Percentiles rank a stretch among this genome's conserved stretches.
These are phyloP conservation scores for Acromyrmex echinatior DNA, from an alignment of 1,140 invertebrate genomes.

Conservation along the genomic window DNA sequence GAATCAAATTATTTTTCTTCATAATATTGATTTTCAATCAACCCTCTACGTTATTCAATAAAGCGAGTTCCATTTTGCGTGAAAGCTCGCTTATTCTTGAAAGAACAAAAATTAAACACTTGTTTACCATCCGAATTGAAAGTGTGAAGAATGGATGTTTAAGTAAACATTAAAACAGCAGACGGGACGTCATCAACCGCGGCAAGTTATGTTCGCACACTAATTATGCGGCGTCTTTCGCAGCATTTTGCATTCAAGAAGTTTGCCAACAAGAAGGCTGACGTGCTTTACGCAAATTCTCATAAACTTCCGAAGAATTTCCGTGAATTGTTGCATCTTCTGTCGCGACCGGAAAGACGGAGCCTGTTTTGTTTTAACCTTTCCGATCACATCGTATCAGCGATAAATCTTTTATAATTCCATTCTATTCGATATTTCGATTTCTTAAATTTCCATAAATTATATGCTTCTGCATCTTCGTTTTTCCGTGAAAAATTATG, in stretches of 20 bases:
- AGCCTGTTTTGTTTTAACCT: constrained; percentile 34
- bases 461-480: neutral
- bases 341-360: neutral
- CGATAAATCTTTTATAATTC: neutral
- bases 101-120: constrained; percentile 27
- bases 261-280: constrained; percentile 23
- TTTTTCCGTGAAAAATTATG: neutral
- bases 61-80: neutral
- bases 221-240: constrained; percentile 33
- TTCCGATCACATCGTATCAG: neutral
- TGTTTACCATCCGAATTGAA: neutral
- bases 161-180: constrained; percentile 41
- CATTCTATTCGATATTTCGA: neutral
- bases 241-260: constrained; percentile 27
- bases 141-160: neutral
- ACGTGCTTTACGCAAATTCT: constrained; percentile 35
- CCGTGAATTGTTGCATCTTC: neutral
- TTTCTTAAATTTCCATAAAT: neutral
- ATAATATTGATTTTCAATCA: neutral
- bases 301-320: constrained; percentile 42
- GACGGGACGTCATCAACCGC: neutral
- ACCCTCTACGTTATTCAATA: neutral
- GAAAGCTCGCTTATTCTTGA: neutral
- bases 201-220: neutral
- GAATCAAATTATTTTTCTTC: neutral